Base-by-base conservation (phyloP, 1,140 invertebrate genomes). In the Palaemon carinicauda region DNA sequence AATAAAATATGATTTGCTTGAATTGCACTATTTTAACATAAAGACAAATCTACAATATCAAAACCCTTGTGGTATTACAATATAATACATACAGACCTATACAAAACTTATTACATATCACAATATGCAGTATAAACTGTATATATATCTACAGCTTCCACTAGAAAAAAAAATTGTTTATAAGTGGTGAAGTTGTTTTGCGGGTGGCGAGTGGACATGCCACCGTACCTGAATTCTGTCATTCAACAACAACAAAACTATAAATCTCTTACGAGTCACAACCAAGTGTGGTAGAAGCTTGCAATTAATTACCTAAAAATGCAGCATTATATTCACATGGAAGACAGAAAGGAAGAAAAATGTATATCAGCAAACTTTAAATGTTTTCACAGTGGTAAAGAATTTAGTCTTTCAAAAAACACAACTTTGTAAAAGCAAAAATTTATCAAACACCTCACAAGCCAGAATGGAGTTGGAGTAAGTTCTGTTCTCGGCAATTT, bases 31-130 rank as follows among this genome's bases (percentile, higher is more conserved):
- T 79, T 69, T n/a, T 41, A 41, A 41, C 41, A 41, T 41, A 41
- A 41, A 24, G 69, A 85, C 78, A n/a, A 65, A 41, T 69, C 69
- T 41, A 81, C 27, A 50, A 65, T 65, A 79, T 85, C 54, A 85
- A 81, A 69, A 78, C 75, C 75, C 74, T 79, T 79, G 41, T 77
- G 53, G 21, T 41, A 41, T 41, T 41, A 41, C 41, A 41, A 41
- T 41, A 41, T 41, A 29, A 60, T 41, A 79, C 51, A 71, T 29
- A 65, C 33, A 85, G 21, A 50, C 77, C 56, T 33, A 21, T 85
- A 79, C 52, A 85, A 84, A 85, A 85, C 74, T 24, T 51, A 69
- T 50, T 65, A 77, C 73, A 85, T 85, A 85, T 85, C 82, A 85
- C 82, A 85, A 69, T 65, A 79, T 85, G 41, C 41, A 41, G 41